Conservation (phyloP, 2,888 invertebrate species). For the Tenthredo scrophulariae region DNA sequence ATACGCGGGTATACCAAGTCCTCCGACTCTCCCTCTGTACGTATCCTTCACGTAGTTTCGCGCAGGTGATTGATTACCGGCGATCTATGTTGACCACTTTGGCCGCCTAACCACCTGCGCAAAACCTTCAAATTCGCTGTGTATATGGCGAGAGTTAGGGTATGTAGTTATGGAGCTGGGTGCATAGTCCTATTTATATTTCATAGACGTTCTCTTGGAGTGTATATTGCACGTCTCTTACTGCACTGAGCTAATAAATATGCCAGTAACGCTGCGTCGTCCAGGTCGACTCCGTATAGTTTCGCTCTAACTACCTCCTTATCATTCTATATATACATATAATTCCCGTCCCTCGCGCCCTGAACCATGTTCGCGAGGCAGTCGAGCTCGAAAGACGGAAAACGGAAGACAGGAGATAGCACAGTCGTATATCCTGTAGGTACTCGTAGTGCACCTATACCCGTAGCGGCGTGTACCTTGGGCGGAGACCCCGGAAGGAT, state of each 20-base stretch:
- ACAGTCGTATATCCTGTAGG: constrained; percentile 19
- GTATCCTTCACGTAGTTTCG: constrained; percentile 6
- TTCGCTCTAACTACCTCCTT: constrained; percentile 39
- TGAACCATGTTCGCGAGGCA: constrained; percentile 28
- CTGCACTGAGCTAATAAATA: constrained; percentile 47
- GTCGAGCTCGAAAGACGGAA: constrained; percentile 33
- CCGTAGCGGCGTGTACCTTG: neutral
- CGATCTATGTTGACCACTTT: constrained; percentile 40
- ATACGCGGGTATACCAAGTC: neutral
- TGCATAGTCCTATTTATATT: constrained; percentile 25
- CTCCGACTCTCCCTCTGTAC: neutral
- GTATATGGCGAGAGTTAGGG: neutral
- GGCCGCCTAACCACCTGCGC: neutral
- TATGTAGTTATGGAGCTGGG: neutral
- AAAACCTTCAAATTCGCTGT: neutral
- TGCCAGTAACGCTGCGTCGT: constrained; percentile 41
- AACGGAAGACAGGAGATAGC: constrained; percentile 39
- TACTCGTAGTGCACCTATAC: neutral
- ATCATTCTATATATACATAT: neutral
- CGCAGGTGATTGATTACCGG: constrained; percentile 31
- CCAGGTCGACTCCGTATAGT: constrained; percentile 27
- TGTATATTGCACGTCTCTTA: neutral
- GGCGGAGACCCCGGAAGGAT: neutral
- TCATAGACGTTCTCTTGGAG: constrained; percentile 14
- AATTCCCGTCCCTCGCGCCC: neutral